Evolutionary conservation across 2,888 invertebrate genomes (phyloP), one percentile per base, ranked within the genome.

Genomic region (Thumatha senex): DNA sequence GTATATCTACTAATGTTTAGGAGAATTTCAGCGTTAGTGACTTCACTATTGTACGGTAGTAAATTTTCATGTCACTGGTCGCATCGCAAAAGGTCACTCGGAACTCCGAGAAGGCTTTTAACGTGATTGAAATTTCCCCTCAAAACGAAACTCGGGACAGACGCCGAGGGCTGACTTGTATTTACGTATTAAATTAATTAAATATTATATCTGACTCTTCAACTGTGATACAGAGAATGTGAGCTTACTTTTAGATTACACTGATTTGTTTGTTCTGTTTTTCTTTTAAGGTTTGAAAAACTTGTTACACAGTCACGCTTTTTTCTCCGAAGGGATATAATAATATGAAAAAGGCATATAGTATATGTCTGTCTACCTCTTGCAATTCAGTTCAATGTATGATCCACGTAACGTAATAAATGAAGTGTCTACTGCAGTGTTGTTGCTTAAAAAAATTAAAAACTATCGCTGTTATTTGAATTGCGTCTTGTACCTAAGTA

Each of bases 111-210:
- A 48, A 48, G 54, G 56, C 56, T 56, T 53, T 48, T 75, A 76
- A 78, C 74, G 72, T 74, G 71, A 79, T 79, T 79, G 76, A 78
- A 78, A 67, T 72, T 63, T 65, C 64, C 59, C 60, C 61, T 56
- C 58, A 44, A 31, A 18, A 39, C 42, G 43, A 49, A 52, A 60
- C 61, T 54, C 63, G 54, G 59, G 62, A 61, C 54, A 52, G 55
- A 63, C 56, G 58, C 56, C 51, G 50, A 43, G n/a, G 40, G 38
- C 35, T 35, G 35, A n/a, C 40, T 46, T 55, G 63, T 61, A 64
- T 57, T 54, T 57, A 44, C 47, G 48, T 60, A 64, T 64, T 63
- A 67, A 67, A 67, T 65, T 67, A 69, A 67, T 63, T 68, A 61
- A 64, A 70, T 68, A 63, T 62, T 67, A 67, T 67, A 63, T 66